A percentile compares a stretch with the other conserved stretches of the same genome.
These are phyloP conservation scores for Archocentrus centrarchus DNA, from an alignment of 2,113 vertebrate genomes.

Conservation along the genomic window DNA sequence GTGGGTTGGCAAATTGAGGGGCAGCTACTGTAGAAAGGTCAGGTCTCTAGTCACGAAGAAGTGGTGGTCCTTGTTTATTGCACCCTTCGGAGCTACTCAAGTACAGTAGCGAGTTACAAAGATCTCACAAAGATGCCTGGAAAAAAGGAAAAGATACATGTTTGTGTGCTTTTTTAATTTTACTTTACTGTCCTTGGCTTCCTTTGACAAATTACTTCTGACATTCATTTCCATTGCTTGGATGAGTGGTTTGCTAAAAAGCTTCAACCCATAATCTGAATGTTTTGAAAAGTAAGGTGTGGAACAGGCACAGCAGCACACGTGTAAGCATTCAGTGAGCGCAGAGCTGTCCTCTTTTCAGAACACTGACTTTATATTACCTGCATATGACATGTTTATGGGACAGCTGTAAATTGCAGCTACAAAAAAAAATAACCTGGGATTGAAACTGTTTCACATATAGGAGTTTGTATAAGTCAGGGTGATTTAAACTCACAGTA, in stretches of 20 bases:
- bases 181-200: too few relatives aligned
- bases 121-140: too few relatives aligned
- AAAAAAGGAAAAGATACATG: too few relatives aligned
- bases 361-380: neutral
- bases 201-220: too few relatives aligned
- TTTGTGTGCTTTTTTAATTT: too few relatives aligned
- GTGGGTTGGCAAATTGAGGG: conserved; percentile 44
- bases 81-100: conserved; percentile 19
- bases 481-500: neutral
- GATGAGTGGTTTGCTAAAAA: too few relatives aligned
- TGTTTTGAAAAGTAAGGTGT: too few relatives aligned
- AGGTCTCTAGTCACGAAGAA: conserved; percentile 19
- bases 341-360: neutral
- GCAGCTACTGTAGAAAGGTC: conserved; percentile 58
- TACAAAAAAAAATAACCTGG: neutral
- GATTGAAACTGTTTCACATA: neutral
- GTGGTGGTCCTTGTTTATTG: conserved; percentile 31
- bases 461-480: neutral
- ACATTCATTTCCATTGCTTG: too few relatives aligned
- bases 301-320: neutral
- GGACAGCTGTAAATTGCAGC: neutral
- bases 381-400: neutral
- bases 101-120: neutral
- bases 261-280: too few relatives aligned
- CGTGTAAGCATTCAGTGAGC: neutral